Percentiles rank a stretch among this genome's conserved stretches.
Conservation (phyloP, 1,140 invertebrate species). For the Drosophila punjabiensis region DNA sequence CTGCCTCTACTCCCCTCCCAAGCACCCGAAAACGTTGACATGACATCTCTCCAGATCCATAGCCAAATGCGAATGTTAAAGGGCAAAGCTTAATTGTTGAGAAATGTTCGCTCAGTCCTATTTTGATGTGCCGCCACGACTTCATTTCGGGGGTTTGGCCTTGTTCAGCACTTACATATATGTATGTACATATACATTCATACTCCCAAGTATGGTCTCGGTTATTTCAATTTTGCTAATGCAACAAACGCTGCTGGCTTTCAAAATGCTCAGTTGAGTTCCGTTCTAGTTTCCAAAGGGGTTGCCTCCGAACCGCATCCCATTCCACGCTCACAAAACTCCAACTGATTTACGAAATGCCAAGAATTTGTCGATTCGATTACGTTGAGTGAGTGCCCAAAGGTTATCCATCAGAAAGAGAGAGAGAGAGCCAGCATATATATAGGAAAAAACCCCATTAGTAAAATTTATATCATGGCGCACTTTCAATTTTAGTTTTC, state of each 20-base stretch:
- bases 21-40: slow-evolving; percentile 1
- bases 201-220: not conserved
- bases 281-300: slow-evolving; percentile 68
- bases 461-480: slow-evolving; percentile 63
- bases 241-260: slow-evolving; percentile 59
- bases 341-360: slow-evolving; percentile 61
- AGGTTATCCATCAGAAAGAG: slow-evolving; percentile 59
- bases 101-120: slow-evolving; percentile 30
- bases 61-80: slow-evolving; percentile 48
- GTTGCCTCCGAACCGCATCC: slow-evolving; percentile 6
- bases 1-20: not conserved
- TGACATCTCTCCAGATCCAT: slow-evolving; percentile 26
- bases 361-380: slow-evolving; percentile 75
- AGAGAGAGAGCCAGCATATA: not conserved
- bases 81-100: slow-evolving; percentile 51
- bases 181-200: not conserved
- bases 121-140: slow-evolving; percentile 45
- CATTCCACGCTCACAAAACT: slow-evolving; percentile 33
- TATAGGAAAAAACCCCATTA: slow-evolving; percentile 44
- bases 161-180: slow-evolving; percentile 16
- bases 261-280: slow-evolving; percentile 52
- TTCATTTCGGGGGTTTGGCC: slow-evolving; percentile 36
- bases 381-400: slow-evolving; percentile 58
- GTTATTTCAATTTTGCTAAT: slow-evolving; percentile 77
- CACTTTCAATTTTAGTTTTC: slow-evolving; percentile 64